Evolutionary conservation across 2,888 invertebrate species (phyloP).

Genomic region (Thereva nobilitata): DNA sequence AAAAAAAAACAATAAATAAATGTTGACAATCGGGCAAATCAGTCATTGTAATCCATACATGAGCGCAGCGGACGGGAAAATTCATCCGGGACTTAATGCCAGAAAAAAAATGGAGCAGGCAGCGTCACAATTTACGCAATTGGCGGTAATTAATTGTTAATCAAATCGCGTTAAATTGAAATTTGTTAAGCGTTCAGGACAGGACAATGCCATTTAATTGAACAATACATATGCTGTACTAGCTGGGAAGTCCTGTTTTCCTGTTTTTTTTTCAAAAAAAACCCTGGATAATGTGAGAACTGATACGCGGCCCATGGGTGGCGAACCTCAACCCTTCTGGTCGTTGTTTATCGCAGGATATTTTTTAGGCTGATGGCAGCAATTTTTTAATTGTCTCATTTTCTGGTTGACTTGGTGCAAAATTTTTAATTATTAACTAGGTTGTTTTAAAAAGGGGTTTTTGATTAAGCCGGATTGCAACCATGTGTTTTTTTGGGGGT

Average conservation of each 20-base stretch:
- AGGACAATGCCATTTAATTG: constrained; percentile 6
- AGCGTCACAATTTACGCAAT: neutral
- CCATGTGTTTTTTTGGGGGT: neutral
- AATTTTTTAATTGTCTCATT: constrained; percentile 17
- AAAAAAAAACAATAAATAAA: too few relatives aligned
- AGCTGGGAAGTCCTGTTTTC: neutral
- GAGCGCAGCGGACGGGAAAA: too few relatives aligned
- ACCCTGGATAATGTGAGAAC: too few relatives aligned
- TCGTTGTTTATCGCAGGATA: neutral
- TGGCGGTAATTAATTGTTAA: constrained; percentile 15
- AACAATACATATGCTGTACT: neutral
- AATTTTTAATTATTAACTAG: constrained; percentile 5
- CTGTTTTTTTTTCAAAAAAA: too few relatives aligned
- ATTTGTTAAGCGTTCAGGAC: neutral
- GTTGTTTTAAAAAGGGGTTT: neutral
- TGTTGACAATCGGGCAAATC: too few relatives aligned
- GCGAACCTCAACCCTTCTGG: neutral
- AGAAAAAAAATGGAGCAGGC: neutral
- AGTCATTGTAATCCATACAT: too few relatives aligned
- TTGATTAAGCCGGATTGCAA: neutral
- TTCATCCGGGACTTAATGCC: too few relatives aligned
- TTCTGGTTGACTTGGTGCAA: neutral
- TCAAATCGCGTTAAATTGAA: constrained; percentile 3
- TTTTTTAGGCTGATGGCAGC: neutral
- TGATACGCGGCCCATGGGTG: too few relatives aligned